These are phyloP conservation scores for Litocranius walleri DNA, from an alignment of 2,113 vertebrate genomes.

Conservation along the genomic window DNA sequence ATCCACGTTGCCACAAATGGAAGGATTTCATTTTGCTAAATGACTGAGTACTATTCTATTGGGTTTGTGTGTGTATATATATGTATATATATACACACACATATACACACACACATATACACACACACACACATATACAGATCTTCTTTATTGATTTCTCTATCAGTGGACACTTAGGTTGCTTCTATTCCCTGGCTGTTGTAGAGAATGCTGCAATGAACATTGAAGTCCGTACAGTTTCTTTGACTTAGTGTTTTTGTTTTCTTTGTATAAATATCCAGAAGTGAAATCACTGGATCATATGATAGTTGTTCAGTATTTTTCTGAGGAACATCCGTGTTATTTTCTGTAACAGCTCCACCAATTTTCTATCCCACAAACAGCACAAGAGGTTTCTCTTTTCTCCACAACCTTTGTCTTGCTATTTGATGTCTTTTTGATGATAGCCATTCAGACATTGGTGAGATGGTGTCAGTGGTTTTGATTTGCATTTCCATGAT, in stretches of 20 bases:
- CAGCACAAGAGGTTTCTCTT: neutral
- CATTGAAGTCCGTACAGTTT: neutral
- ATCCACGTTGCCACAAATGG: neutral
- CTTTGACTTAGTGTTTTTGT: neutral
- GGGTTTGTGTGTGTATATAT: neutral
- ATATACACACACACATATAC: too few species aligned
- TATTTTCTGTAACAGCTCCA: neutral
- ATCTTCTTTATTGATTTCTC: neutral
- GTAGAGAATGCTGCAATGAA: neutral
- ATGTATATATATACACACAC: accelerated
- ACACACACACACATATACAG: too few species aligned
- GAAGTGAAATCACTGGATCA: neutral
- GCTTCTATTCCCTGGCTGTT: neutral
- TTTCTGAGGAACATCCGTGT: neutral
- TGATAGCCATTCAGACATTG: neutral
- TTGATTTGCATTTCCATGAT: neutral
- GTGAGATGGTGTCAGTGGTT: neutral
- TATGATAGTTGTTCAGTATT: neutral
- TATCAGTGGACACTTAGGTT: neutral
- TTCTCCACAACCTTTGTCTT: neutral
- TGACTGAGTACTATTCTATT: neutral
- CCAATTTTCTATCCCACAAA: neutral
- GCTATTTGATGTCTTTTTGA: neutral
- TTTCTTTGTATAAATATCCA: neutral
- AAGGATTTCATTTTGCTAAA: neutral